These are phyloP conservation scores for Bursaphelenchus mucronatus DNA, from an alignment of 1,140 invertebrate species.

Conservation along the genomic window DNA sequence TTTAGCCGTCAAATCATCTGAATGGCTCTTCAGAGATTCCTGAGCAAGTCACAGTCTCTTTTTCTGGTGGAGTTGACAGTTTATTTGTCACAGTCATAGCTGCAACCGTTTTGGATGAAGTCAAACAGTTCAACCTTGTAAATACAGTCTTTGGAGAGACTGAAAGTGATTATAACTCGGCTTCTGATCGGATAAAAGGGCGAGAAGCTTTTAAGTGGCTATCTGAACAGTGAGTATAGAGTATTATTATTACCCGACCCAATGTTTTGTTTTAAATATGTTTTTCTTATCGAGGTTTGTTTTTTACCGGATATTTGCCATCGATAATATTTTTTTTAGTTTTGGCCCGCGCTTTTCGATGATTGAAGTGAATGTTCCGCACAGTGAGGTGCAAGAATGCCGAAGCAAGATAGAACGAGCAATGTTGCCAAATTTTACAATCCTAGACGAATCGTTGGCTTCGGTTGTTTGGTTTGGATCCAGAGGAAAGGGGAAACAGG, in stretches of 20 bases:
- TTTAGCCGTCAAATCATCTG: background rate
- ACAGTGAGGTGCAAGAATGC: constrained; percentile 28
- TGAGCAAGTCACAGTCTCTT: constrained; percentile 11
- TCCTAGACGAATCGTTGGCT: constrained; percentile 88
- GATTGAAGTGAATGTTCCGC: constrained; percentile 10
- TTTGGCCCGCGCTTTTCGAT: constrained; percentile 5
- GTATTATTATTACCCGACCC: too few species aligned
- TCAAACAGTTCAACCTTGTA: constrained; percentile 16
- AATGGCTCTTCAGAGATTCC: background rate
- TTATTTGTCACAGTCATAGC: constrained; percentile 9
- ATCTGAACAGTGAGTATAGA: too few species aligned
- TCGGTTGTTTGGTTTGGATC: constrained; percentile 93
- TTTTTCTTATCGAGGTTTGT: background rate
- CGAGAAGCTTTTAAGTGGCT: background rate
- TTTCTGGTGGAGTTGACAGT: constrained; percentile 15
- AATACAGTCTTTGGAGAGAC: constrained; percentile 15
- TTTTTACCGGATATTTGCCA: background rate
- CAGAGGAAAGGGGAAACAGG: constrained; percentile 67
- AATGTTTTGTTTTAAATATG: background rate
- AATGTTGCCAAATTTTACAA: constrained; percentile 66
- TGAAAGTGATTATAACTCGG: constrained; percentile 3
- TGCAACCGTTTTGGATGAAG: background rate
- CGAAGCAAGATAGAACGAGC: constrained; percentile 27
- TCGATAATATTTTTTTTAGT: background rate
- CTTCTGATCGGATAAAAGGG: background rate